Evolutionary conservation across 1,140 invertebrate genomes (phyloP), one percentile per base, ranked within the genome.

Genomic region (Lutraria rhynchaena): DNA sequence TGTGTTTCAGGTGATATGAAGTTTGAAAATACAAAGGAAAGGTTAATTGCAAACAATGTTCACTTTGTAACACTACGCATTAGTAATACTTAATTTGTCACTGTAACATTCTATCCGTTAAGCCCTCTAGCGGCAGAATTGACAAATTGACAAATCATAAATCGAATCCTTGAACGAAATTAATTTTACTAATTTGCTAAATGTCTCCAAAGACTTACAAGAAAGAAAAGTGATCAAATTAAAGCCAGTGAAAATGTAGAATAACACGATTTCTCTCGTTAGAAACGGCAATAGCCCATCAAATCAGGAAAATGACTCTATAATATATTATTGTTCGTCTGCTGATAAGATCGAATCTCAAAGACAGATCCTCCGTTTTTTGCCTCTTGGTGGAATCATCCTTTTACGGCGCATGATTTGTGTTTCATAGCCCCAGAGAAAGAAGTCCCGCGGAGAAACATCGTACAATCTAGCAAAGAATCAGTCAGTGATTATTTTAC

Each of bases 31-130:
- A 41, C 61, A 80, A 67, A 80, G 76, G 44, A 80, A 70, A 80
- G 46, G 46, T 70, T 65, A 80, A 65, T 80, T 49, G 63, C 24
- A 70, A 80, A 58, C 55, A 41, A 55, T 70, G 67, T 80, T 58
- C 44, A 53, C 65, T 77, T 77, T 77, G 75, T 67, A 77, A 77
- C 29, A 77, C 67, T 77, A 77, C 75, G 37, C 37, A 41, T 37
- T 67, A 65, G 35, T 53, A 77, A 55, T 49, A 77, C 63, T 58
- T 67, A 44, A 35, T 63, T 60, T 55, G 31, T 35, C 44, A 77
- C 13, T 67, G 29, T 53, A 57, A 19, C 11, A 67, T 53, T 77
- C 17, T 46, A 55, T 63, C 46, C 4, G 35, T 55, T 71, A 37
- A 49, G 29, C 69, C 49, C 69, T 22, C 69, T n/a, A 55, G 53